phyloP scores from a whole-genome alignment of 1,140 invertebrate species.

The Ericerus pela region DNA sequence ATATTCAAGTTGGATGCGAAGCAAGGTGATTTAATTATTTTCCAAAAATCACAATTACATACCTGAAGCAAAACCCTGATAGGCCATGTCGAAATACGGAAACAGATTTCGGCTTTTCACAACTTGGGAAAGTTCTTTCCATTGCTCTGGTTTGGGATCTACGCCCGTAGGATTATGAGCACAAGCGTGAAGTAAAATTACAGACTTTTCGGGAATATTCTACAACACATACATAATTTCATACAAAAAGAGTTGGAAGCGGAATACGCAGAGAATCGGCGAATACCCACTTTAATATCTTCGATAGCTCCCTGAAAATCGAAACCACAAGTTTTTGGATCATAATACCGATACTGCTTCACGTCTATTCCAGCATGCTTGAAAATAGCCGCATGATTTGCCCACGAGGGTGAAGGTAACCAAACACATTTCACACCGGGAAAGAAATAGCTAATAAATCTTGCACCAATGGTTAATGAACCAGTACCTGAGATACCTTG shows the following conservation, averaged over 20 bases:
- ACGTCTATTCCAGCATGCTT: constrained; percentile 74
- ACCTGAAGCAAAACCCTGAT: constrained; percentile 90
- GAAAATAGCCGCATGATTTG: constrained; percentile 91
- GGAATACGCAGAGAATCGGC: not conserved
- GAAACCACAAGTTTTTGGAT: constrained; percentile 87
- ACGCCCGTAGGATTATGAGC: constrained; percentile 99
- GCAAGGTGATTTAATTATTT: constrained; percentile 13
- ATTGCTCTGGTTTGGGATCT: constrained; percentile 83
- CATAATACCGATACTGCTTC: constrained; percentile 90
- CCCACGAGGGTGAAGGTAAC: constrained; percentile 92
- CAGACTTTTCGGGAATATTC: constrained; percentile 85
- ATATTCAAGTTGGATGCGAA: not conserved
- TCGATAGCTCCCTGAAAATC: constrained; percentile 82
- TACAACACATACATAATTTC: constrained; percentile 34
- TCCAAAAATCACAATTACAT: constrained; percentile 15
- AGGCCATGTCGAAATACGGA: constrained; percentile 99
- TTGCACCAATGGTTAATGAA: constrained; percentile 79
- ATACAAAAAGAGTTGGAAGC: constrained; percentile 4
- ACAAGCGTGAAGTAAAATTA: constrained; percentile 92
- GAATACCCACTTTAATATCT: constrained; percentile 67
- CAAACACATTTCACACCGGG: constrained; percentile 73
- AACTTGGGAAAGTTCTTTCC: constrained; percentile 63
- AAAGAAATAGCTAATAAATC: constrained; percentile 79
- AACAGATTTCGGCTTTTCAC: constrained; percentile 75
- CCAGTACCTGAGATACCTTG: constrained; percentile 94